Base-by-base conservation (phyloP, 2,113 vertebrate species). In the Petromus typicus region DNA sequence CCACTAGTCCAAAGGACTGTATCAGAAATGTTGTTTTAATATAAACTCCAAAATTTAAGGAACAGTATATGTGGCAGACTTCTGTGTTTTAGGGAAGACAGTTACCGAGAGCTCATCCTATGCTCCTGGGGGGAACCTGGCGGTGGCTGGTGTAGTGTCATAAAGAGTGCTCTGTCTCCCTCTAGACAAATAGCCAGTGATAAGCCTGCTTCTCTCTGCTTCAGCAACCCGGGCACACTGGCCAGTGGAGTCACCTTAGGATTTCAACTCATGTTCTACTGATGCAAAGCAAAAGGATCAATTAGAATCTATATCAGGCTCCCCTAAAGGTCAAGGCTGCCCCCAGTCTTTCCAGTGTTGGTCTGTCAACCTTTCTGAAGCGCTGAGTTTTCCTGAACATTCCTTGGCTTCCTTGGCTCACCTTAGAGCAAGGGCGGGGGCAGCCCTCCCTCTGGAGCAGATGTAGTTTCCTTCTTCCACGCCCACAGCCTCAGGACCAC, bases 1-100 rank as follows among this genome's bases (percentile, higher is more conserved):
- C 83, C 83, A 56, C 45, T 89, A 80, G 61, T 54, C 43, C 37
- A 86, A 71, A 94, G 30, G 34, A 94, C 80, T 83, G 79, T 79
- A 63, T 78, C 71, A 45, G 57, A 86, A 95, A 89, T 12, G 59
- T 48, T 83, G 32, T 59, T 92, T 69, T 76, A 84, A 71, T 64
- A 11, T 45, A 78, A 23, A 87, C 32, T 54, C 25, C 84, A 84
- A 81, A 45, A 67, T 78, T 27, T 83, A 89, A 76, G 40, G 32
- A 85, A 75, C 37, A 34, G 18, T 79, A 43, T 73, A 11, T 43
- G 1, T 57, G 81, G 27, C 43, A 63, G 86, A 71, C 37, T 64
- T 83, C 80, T 76, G 30, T 76, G 2, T 92, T 57, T 92, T 67
- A 34, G 20, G 71, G 9, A 7, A 37, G 40, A 4, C 6, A 40